Evolutionary conservation across 2,888 invertebrate species (phyloP).

Genomic region (Torymus texanus): DNA sequence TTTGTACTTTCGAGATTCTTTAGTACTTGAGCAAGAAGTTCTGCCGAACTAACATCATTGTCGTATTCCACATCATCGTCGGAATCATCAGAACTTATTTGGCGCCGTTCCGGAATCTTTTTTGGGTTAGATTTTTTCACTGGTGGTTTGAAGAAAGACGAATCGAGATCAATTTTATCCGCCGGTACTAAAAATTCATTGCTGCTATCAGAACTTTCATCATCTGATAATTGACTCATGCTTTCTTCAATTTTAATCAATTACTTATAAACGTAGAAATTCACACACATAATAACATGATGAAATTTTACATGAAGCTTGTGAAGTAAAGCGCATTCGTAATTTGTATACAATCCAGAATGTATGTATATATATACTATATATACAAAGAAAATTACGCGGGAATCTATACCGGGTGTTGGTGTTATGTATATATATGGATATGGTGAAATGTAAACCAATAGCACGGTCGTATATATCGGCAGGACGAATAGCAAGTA

Average conservation of each 20-base stretch:
- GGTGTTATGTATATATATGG: too few species aligned
- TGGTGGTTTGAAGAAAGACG: slow-evolving; percentile 75
- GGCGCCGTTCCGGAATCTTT: slow-evolving; percentile 58
- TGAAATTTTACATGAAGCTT: neutral
- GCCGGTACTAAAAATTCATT: slow-evolving; percentile 78
- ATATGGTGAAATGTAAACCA: neutral
- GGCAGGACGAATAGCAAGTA: too few species aligned
- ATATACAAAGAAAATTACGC: neutral
- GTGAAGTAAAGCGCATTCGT: too few species aligned
- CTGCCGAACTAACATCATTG: slow-evolving; percentile 74
- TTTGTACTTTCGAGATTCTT: slow-evolving; percentile 67
- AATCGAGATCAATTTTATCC: slow-evolving; percentile 77
- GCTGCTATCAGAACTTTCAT: slow-evolving; percentile 75
- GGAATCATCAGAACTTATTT: slow-evolving; percentile 74
- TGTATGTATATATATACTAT: neutral
- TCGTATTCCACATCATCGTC: slow-evolving; percentile 84
- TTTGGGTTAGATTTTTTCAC: slow-evolving; percentile 62
- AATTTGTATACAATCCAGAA: too few species aligned
- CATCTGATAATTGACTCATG: slow-evolving; percentile 64
- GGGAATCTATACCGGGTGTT: neutral
- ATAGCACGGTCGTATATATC: neutral
- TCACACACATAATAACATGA: neutral
- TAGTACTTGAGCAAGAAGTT: slow-evolving; percentile 67
- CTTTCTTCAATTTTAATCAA: slow-evolving; percentile 30
- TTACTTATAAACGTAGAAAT: neutral